Conservation (phyloP, 2,797 vertebrate species). For the Schizopygopsis pylzovi region DNA sequence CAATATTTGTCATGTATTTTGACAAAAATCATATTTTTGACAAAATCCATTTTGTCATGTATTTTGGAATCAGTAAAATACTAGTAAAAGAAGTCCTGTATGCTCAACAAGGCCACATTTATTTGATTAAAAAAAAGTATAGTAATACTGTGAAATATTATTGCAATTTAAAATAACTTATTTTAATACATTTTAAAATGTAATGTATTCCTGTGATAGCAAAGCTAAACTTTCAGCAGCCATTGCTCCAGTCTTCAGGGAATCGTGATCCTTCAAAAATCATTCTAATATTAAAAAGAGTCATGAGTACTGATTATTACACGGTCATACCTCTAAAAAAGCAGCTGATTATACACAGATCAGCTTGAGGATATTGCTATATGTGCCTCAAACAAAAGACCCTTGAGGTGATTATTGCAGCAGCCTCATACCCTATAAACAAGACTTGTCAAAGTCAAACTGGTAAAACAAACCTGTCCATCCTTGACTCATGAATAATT, state of each 20-base stretch:
- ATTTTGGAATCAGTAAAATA: too few species aligned
- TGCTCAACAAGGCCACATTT: neutral
- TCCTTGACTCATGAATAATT: neutral
- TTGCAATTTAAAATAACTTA: neutral
- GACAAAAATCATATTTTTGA: too few species aligned
- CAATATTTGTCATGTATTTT: too few species aligned
- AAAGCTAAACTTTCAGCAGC: neutral
- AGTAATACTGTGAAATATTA: neutral
- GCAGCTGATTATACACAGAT: neutral
- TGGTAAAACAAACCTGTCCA: constrained; percentile 15
- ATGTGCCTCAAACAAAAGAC: neutral
- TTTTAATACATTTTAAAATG: neutral
- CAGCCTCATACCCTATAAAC: neutral
- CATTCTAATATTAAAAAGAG: neutral
- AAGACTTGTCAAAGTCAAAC: constrained; percentile 12
- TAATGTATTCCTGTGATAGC: neutral
- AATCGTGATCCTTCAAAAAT: neutral
- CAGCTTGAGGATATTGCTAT: neutral
- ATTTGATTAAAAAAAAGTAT: neutral
- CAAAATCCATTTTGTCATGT: too few species aligned
- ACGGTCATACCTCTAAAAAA: neutral
- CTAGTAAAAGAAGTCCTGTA: neutral
- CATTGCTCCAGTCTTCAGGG: neutral
- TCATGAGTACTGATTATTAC: neutral
- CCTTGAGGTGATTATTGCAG: neutral